Base-by-base conservation (phyloP, 2,888 invertebrate species). In the Pasiphila rectangulata region DNA sequence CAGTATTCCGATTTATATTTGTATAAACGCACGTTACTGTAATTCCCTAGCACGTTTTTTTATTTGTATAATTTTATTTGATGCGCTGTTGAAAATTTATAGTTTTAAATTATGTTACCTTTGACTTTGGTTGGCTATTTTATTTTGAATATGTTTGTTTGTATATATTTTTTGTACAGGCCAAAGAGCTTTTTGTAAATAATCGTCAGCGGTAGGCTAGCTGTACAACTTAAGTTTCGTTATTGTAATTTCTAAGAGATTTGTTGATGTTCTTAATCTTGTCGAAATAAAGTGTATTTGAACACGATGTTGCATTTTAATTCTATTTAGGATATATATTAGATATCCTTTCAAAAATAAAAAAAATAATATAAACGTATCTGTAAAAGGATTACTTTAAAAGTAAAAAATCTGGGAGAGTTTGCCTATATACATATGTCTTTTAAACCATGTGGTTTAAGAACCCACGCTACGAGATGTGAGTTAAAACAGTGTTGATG, bases 211-310 rank as follows among this genome's bases (percentile, higher is more conserved):
- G 78, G 62, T 61, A 60, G 59, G 67, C n/a, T 68, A 72, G 83
- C 77, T 80, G 83, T 63, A 60, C 59, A 56, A n/a, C 66, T 63
- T 62, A 77, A 81, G 76, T 77, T 87, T 83, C 86, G 87, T 87
- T 88, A 78, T 78, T 79, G 83, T 87, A 84, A 82, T 88, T 84
- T 75, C 76, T 84, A 88, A 85, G 85, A 79, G 67, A 87, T 86
- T 86, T 89, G 89, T 89, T 89, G 87, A 88, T 88, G 87, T 88
- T 89, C 88, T 85, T 76, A 69, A 82, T 84, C 85, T 86, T 83
- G 85, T 86, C 56, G 87, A 79, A 88, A 86, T 87, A 85, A 83
- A 83, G 76, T 78, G 79, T 72, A 69, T 67, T 72, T 69, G 70
- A 69, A 77, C 70, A 71, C 69, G 64, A 61, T 56, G n/a, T 17